Evolutionary conservation across 1,140 invertebrate species (phyloP).

Genomic region (Linepithema humile): DNA sequence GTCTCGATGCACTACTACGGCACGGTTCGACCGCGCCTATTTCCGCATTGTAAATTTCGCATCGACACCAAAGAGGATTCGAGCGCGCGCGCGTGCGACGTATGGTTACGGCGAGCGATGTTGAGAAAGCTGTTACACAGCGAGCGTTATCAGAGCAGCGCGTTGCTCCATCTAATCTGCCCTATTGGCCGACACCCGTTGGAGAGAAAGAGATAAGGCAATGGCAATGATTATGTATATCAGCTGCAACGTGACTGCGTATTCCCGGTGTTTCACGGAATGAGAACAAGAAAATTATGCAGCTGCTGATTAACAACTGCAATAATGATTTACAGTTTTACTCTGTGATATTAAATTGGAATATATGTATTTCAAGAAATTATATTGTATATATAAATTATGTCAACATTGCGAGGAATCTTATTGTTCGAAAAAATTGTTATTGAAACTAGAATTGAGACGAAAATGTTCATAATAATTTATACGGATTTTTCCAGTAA

Average conservation of each 20-base stretch:
- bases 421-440: too few relatives aligned
- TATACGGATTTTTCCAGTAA: too few relatives aligned
- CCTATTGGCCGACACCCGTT: constrained; percentile 29
- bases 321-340: not conserved
- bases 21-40: constrained; percentile 24
- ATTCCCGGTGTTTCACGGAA: not conserved
- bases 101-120: not conserved
- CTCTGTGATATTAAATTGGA: not conserved
- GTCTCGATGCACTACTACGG: constrained; percentile 18
- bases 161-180: constrained; percentile 38
- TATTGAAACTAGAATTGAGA: not conserved
- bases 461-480: too few relatives aligned
- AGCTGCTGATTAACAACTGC: not conserved
- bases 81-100: not conserved
- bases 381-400: not conserved
- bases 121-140: constrained; percentile 30
- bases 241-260: not conserved
- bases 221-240: not conserved
- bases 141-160: constrained; percentile 15
- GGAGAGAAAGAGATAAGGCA: constrained; percentile 22
- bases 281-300: not conserved
- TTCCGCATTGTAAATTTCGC: constrained; percentile 47
- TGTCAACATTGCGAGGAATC: too few relatives aligned
- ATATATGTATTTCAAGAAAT: not conserved
- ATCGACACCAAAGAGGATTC: constrained; percentile 11